Percentiles rank a stretch among this genome's conserved stretches.
These are phyloP conservation scores for Mus minutoides DNA, from an alignment of 2,797 vertebrate genomes.

Conservation along the genomic window DNA sequence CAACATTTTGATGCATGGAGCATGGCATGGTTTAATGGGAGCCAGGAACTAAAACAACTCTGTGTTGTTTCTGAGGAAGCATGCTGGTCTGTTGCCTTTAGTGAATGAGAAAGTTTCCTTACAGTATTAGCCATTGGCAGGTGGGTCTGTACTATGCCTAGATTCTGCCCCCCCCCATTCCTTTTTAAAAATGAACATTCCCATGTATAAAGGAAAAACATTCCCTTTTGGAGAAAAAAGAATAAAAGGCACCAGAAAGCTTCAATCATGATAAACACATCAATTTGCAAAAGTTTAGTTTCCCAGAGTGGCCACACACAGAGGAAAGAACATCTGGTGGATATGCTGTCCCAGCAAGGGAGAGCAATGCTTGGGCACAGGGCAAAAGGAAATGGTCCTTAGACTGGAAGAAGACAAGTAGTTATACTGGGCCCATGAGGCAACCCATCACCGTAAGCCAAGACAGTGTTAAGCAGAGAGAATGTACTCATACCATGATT, in stretches of 20 bases:
- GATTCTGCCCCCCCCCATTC: neutral
- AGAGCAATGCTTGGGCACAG: slow-evolving; percentile 38
- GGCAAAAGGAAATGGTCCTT: slow-evolving; percentile 13
- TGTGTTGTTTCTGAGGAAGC: slow-evolving; percentile 14
- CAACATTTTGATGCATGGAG: slow-evolving; percentile 7
- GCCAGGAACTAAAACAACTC: neutral
- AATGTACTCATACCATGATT: neutral
- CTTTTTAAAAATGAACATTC: neutral
- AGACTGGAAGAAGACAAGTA: neutral
- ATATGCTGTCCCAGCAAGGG: slow-evolving; percentile 34
- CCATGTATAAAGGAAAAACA: neutral
- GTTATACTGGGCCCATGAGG: neutral
- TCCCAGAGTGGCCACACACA: slow-evolving; percentile 68
- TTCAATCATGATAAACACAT: slow-evolving; percentile 57
- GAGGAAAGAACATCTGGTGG: slow-evolving; percentile 65
- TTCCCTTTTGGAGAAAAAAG: neutral
- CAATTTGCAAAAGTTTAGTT: slow-evolving; percentile 65
- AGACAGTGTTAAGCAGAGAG: neutral
- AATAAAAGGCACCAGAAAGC: slow-evolving; percentile 43
- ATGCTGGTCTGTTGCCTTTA: neutral
- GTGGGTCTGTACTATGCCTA: neutral
- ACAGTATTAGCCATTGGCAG: neutral
- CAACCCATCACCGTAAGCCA: neutral
- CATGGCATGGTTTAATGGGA: slow-evolving; percentile 24
- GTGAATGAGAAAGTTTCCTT: slow-evolving; percentile 10